phyloP scores from a whole-genome alignment of 2,113 vertebrate species.

The Odocoileus hemionus region DNA sequence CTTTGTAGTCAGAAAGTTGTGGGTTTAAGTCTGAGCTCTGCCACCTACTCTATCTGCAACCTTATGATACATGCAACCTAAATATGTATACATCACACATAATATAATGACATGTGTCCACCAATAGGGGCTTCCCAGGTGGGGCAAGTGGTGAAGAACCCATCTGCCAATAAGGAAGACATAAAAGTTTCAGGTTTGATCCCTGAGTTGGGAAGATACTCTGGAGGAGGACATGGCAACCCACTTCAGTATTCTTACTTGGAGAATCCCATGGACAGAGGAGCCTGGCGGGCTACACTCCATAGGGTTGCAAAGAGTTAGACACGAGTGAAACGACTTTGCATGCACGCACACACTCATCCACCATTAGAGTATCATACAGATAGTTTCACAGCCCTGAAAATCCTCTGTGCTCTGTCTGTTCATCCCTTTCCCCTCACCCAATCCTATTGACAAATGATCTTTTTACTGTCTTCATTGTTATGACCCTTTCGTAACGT shows the following conservation, averaged over 20 bases:
- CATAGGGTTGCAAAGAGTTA: background rate
- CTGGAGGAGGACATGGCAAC: background rate
- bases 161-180: background rate
- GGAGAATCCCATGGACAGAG: background rate
- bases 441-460: background rate
- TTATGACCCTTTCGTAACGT: background rate
- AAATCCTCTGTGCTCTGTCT: background rate
- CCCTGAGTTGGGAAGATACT: background rate
- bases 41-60: background rate
- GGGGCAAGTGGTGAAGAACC: background rate
- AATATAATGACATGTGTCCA: background rate
- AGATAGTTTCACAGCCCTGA: background rate
- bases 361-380: background rate
- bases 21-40: background rate
- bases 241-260: background rate
- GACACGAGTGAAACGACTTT: background rate
- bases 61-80: background rate
- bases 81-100: background rate
- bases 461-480: background rate
- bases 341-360: background rate
- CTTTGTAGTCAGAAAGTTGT: background rate
- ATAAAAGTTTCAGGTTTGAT: background rate
- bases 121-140: background rate
- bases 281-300: background rate
- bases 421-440: background rate